Evolutionary conservation across 2,113 vertebrate species (phyloP).

Genomic region (Pelvicachromis taeniatus): DNA sequence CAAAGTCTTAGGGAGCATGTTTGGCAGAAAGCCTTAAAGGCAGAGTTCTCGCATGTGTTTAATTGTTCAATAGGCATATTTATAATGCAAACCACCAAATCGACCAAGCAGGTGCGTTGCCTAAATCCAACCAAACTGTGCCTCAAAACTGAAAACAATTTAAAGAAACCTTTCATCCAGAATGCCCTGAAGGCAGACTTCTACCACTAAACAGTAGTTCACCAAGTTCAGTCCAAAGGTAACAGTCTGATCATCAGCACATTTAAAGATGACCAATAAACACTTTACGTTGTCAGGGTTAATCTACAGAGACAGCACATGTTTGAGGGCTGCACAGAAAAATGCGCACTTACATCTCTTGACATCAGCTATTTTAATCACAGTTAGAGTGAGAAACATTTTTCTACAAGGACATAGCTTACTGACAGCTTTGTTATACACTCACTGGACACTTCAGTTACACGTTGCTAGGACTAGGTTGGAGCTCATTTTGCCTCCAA

Average conservation of each 20-base stretch:
- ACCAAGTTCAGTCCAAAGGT: neutral
- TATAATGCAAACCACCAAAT: neutral
- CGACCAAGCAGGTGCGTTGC: neutral
- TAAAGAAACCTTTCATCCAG: neutral
- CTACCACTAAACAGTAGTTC: neutral
- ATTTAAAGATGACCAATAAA: neutral
- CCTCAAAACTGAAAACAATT: neutral
- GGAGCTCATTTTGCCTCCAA: neutral
- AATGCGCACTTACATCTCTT: neutral
- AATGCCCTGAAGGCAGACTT: neutral
- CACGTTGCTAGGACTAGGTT: neutral
- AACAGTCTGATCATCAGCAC: neutral
- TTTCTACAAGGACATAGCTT: neutral
- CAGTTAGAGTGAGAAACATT: neutral
- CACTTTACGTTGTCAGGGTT: neutral
- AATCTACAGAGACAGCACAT: neutral
- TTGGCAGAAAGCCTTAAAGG: neutral
- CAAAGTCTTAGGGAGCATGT: neutral
- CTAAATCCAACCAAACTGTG: neutral
- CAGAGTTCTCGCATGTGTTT: neutral
- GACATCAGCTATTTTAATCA: neutral
- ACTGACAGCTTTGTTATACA: neutral
- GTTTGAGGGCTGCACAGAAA: neutral
- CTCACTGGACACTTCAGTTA: neutral
- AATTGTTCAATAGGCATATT: neutral